These are phyloP conservation scores for Sciaenops ocellatus DNA, from an alignment of 2,797 vertebrate species.

Conservation along the genomic window DNA sequence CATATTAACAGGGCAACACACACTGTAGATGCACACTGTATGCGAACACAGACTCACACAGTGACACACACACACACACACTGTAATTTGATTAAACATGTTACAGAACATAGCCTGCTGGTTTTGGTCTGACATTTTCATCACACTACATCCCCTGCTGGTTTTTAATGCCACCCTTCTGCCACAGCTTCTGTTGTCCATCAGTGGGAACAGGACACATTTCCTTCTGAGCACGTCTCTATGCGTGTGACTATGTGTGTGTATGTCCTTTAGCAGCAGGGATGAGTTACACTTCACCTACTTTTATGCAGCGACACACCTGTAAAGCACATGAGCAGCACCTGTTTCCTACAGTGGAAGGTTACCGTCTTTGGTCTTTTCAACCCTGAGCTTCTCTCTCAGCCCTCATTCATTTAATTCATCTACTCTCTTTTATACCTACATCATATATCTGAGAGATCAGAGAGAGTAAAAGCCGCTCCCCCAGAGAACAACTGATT, in stretches of 20 bases:
- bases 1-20: neutral
- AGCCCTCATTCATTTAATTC: neutral
- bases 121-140: constrained; percentile 76
- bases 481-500: constrained; percentile 9
- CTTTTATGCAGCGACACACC: neutral
- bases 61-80: neutral
- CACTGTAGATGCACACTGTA: neutral
- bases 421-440: neutral
- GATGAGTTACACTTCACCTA: neutral
- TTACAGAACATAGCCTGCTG: constrained; percentile 68
- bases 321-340: neutral
- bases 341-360: neutral
- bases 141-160: constrained; percentile 69
- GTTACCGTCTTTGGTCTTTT: neutral
- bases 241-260: constrained; percentile 1
- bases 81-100: constrained; percentile 73
- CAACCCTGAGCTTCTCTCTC: neutral
- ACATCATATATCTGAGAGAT: constrained; percentile 1
- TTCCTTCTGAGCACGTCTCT: constrained; percentile 13
- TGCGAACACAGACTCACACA: neutral
- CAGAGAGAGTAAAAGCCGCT: constrained; percentile 7
- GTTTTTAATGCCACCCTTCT: constrained; percentile 78
- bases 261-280: constrained; percentile 35
- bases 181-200: constrained; percentile 74
- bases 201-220: constrained; percentile 57